Conservation (phyloP, 92 coral and sea anemone genomes). For the Zoanthus solanderi region DNA sequence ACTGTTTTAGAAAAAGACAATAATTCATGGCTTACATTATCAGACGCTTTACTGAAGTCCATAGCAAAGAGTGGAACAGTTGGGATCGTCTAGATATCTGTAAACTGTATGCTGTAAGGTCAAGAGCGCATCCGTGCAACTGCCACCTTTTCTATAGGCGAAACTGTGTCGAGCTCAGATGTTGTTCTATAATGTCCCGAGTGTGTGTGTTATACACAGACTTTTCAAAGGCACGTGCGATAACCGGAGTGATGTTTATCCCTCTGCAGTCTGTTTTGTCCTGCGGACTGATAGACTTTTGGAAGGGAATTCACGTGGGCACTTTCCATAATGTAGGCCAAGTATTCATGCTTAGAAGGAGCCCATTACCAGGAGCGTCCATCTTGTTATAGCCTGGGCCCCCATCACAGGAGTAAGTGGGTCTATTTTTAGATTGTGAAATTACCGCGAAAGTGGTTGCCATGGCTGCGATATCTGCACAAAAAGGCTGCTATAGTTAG, state of each 20-base stretch:
- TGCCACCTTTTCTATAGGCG: conserved; percentile 63
- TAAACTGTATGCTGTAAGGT: conserved; percentile 57
- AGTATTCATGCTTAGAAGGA: not conserved
- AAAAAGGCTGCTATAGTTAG: too few relatives aligned
- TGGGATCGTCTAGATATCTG: conserved; percentile 39
- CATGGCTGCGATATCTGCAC: too few relatives aligned
- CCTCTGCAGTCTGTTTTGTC: conserved; percentile 48
- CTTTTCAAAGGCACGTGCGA: not conserved
- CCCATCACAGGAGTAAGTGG: too few relatives aligned
- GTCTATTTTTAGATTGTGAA: too few relatives aligned
- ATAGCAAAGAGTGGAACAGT: conserved; percentile 63
- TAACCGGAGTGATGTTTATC: not conserved
- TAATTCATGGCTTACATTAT: conserved; percentile 56
- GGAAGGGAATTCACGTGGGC: conserved; percentile 53
- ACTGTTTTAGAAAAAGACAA: conserved; percentile 45
- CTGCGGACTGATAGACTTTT: conserved; percentile 45
- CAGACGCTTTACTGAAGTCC: conserved; percentile 74
- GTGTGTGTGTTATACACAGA: conserved; percentile 29
- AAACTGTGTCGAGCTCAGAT: conserved; percentile 61
- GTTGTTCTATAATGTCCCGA: conserved; percentile 27
- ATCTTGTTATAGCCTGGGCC: too few relatives aligned
- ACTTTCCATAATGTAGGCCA: conserved; percentile 55
- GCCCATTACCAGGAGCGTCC: too few relatives aligned
- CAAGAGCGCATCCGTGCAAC: conserved; percentile 61
- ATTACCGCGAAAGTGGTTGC: too few relatives aligned